Base-by-base conservation (phyloP, 2,797 vertebrate species). In the Crypturellus tataupa region DNA sequence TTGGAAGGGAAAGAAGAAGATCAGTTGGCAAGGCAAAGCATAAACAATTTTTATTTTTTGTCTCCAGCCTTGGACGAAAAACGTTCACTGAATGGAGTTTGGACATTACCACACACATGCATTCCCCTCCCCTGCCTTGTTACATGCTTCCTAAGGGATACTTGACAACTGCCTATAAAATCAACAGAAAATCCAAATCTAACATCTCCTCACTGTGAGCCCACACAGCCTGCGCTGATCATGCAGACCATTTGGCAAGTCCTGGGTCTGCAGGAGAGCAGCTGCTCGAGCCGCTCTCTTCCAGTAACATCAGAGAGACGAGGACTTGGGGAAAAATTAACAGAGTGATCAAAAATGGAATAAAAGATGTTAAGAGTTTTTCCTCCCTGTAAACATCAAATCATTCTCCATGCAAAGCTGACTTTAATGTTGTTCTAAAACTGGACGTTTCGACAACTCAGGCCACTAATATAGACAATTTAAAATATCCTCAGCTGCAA, bases 261-360 rank as follows among this genome's bases (percentile, higher is more conserved):
- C 19, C 73, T 6, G 37, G 94, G 64, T 86, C 95, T 95, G 85
- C 85, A 93, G 91, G 94, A 94, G 94, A 97, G 96, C 97, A 98
- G 97, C 96, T 97, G 97, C 95, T 97, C 92, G 59, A 79, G 73
- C 94, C 89, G 51, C 94, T 95, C 95, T 96, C 92, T 93, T 97
- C 94, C 93, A 97, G 97, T 40, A 97, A 97, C 97, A 97, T 97
- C 96, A 97, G 97, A 97, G 94, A 97, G 97, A 98, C 0, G 97
- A 97, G 97, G 97, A 98, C 95, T 97, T 76, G 31, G 97, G 97
- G 98, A 97, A 85, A 96, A 97, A 98, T 98, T 98, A 98, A 94
- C 97, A 76, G 80, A 96, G 97, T 10, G 65, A 98, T 97, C 97
- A 97, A 96, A 98, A 97, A 94, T 92, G 94, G 94, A 96, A 96